These are phyloP conservation scores for Colaptes auratus DNA, from an alignment of 2,113 vertebrate genomes.

Conservation along the genomic window DNA sequence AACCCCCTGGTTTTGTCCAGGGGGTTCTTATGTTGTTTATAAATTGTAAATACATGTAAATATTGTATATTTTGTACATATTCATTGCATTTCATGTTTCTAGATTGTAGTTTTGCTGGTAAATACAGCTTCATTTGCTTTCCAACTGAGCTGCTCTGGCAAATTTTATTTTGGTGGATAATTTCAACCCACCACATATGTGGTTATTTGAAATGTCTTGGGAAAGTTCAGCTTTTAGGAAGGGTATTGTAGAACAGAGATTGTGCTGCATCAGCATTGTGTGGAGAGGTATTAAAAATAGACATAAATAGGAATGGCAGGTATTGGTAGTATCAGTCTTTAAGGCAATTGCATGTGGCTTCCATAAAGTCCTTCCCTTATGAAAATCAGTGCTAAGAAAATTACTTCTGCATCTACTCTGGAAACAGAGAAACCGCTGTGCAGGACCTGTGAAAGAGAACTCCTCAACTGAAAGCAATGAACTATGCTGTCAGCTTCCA, in stretches of 20 bases:
- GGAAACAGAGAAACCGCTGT: background rate
- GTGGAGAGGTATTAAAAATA: background rate
- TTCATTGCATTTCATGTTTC: too few relatives aligned
- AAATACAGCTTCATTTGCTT: too few relatives aligned
- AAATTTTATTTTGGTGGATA: too few relatives aligned
- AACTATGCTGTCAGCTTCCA: background rate
- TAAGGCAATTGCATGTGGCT: background rate
- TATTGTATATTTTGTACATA: too few relatives aligned
- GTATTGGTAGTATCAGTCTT: conserved; percentile 3
- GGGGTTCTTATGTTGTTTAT: too few relatives aligned
- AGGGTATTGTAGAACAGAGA: background rate
- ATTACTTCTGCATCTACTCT: background rate
- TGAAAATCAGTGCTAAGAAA: background rate
- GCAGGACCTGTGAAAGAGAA: background rate
- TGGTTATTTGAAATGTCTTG: background rate
- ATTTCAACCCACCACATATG: background rate
- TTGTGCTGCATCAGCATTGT: background rate
- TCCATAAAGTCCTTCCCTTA: background rate
- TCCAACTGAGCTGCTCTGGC: too few relatives aligned
- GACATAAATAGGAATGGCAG: background rate
- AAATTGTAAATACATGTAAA: too few relatives aligned
- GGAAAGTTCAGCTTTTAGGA: background rate
- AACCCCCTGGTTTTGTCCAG: too few relatives aligned
- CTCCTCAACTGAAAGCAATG: background rate
- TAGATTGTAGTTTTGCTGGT: too few relatives aligned